Conservation (phyloP, 1,140 invertebrate genomes). For the Streblospio benedicti region DNA sequence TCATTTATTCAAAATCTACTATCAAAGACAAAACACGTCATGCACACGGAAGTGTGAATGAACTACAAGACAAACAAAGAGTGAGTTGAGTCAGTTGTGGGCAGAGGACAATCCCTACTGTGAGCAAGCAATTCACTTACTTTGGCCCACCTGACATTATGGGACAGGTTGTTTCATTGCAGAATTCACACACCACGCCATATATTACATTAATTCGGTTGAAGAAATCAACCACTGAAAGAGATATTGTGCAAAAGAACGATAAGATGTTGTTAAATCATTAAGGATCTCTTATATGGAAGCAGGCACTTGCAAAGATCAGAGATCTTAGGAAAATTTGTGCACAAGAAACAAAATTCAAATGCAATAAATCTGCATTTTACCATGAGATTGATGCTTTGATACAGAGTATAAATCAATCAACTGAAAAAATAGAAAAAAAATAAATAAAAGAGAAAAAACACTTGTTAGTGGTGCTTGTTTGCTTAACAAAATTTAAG, state of each 20-base stretch:
- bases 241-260: not conserved
- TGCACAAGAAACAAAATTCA: too few relatives aligned
- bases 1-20: not conserved
- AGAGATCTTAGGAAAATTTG: too few relatives aligned
- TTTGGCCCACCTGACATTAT: slow-evolving; percentile 78
- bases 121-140: slow-evolving; percentile 30
- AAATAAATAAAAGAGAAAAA: too few relatives aligned
- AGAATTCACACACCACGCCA: slow-evolving; percentile 79
- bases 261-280: not conserved
- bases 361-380: too few relatives aligned
- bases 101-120: not conserved
- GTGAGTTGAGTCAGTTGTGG: not conserved
- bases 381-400: too few relatives aligned
- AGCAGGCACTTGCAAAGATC: too few relatives aligned
- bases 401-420: too few relatives aligned
- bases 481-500: too few relatives aligned
- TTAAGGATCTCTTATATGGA: too few relatives aligned
- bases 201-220: slow-evolving; percentile 86
- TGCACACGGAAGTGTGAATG: not conserved
- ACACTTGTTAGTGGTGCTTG: too few relatives aligned
- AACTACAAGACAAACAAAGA: too few relatives aligned
- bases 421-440: too few relatives aligned
- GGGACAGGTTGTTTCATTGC: slow-evolving; percentile 75
- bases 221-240: slow-evolving; percentile 87
- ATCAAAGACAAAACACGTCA: not conserved